Percentiles rank a stretch among this genome's conserved stretches.
These are phyloP conservation scores for Oriolus oriolus DNA, from an alignment of 2,113 vertebrate genomes.

Conservation along the genomic window DNA sequence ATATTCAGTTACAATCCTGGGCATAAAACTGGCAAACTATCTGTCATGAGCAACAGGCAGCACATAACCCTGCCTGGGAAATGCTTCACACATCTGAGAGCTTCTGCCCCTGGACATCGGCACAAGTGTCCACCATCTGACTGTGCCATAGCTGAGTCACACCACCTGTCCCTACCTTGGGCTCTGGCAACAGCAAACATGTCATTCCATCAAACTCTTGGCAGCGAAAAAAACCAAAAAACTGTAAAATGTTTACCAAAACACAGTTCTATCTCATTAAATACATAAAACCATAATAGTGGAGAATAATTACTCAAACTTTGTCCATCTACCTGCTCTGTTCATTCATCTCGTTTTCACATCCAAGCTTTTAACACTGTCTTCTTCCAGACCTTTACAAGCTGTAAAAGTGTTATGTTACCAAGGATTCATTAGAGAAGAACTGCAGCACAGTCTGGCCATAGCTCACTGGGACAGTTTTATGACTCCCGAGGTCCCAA, in stretches of 20 bases:
- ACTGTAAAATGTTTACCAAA: neutral
- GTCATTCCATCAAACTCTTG: neutral
- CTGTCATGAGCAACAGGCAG: neutral
- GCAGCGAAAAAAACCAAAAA: accelerated
- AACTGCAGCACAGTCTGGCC: neutral
- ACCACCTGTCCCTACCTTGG: neutral
- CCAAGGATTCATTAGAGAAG: neutral
- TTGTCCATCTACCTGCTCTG: neutral
- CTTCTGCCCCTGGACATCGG: neutral
- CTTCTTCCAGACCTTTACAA: neutral
- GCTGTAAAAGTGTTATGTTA: neutral
- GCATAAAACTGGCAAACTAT: constrained; percentile 32
- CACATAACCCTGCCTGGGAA: neutral
- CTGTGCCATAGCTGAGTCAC: neutral
- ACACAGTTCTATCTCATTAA: neutral
- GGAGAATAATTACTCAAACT: neutral
- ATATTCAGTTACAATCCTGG: neutral
- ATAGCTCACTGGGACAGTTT: neutral
- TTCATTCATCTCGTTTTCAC: neutral
- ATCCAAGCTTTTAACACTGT: neutral
- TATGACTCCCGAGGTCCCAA: neutral
- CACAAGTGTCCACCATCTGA: neutral
- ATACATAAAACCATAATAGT: neutral
- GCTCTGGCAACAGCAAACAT: neutral
- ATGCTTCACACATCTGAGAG: neutral